Percentiles rank a stretch among this genome's conserved stretches.
Evolutionary conservation across 1,140 invertebrate species (phyloP).

Genomic region (Spodoptera litura): DNA sequence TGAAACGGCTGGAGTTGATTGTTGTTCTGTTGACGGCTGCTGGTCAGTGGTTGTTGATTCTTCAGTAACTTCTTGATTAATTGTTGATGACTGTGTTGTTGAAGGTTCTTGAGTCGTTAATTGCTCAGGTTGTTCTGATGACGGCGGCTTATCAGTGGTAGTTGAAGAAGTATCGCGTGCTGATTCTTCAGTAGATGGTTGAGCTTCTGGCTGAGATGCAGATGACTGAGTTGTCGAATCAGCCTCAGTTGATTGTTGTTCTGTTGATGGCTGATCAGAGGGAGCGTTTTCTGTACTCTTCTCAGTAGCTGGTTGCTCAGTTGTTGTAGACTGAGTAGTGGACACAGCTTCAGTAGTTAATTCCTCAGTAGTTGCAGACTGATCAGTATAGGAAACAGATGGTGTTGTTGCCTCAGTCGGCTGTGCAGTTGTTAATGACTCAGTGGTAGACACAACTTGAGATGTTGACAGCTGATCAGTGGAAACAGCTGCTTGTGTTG

Average conservation of each 20-base stretch:
- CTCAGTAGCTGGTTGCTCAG: not conserved
- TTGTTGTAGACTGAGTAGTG: not conserved
- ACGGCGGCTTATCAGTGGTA: not conserved
- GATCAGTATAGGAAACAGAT: not conserved
- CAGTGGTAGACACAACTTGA: not conserved
- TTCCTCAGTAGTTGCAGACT: not conserved
- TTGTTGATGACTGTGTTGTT: not conserved
- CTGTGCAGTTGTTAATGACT: not conserved
- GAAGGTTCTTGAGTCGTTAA: not conserved
- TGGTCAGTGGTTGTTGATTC: not conserved
- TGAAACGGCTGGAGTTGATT: not conserved
- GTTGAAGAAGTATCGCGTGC: not conserved
- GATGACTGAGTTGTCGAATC: constrained; percentile 7
- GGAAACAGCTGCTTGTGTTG: not conserved
- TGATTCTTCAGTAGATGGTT: not conserved
- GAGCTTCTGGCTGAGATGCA: not conserved
- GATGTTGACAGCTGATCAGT: not conserved
- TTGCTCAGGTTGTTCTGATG: not conserved
- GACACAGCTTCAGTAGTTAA: not conserved
- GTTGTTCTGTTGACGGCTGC: not conserved
- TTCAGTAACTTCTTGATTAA: not conserved
- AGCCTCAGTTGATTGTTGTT: not conserved
- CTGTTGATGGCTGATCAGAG: not conserved
- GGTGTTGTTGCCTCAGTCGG: not conserved
- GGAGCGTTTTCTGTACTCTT: not conserved